Percentiles rank a stretch among this genome's conserved stretches.
Conservation (phyloP, 2,888 invertebrate species). For the Encarsia formosa region DNA sequence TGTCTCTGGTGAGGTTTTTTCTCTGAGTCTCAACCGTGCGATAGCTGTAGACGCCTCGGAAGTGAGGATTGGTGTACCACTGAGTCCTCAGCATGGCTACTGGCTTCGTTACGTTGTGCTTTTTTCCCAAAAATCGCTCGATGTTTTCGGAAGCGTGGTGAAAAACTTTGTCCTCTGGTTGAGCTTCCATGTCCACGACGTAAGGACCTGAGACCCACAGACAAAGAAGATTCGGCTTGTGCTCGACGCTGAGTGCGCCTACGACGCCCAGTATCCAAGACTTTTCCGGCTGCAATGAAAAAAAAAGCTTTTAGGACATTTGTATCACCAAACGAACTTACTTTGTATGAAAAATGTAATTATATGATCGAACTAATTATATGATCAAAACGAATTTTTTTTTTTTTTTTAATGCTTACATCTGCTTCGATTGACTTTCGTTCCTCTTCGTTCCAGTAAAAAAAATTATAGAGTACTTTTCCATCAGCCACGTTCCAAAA, state of each 20-base stretch:
- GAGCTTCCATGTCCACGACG: conserved; percentile 59
- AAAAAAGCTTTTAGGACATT: not conserved
- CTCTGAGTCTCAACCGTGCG: conserved; percentile 54
- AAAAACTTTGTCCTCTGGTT: conserved; percentile 55
- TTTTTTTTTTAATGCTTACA: conserved; percentile 6
- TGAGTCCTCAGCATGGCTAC: conserved; percentile 58
- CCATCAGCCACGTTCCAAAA: conserved; percentile 59
- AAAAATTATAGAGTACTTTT: not conserved
- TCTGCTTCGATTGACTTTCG: conserved; percentile 21
- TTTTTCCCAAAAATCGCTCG: conserved; percentile 53
- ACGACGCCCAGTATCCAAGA: conserved; percentile 63
- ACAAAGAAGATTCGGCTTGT: conserved; percentile 60
- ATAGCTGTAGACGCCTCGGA: conserved; percentile 69
- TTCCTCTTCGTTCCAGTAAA: conserved; percentile 58
- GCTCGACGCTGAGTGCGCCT: conserved; percentile 60
- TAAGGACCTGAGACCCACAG: conserved; percentile 65
- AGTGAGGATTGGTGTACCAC: conserved; percentile 67
- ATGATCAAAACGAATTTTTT: not conserved
- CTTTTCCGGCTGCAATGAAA: conserved; percentile 38
- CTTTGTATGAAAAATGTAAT: too few relatives aligned
- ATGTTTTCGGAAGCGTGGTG: conserved; percentile 52
- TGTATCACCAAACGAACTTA: too few relatives aligned
- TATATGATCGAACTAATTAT: not conserved
- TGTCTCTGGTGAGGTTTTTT: too few relatives aligned
- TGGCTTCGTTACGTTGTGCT: conserved; percentile 52